Evolutionary conservation across 2,113 vertebrate species (phyloP).

Genomic region (Sardina pilchardus): DNA sequence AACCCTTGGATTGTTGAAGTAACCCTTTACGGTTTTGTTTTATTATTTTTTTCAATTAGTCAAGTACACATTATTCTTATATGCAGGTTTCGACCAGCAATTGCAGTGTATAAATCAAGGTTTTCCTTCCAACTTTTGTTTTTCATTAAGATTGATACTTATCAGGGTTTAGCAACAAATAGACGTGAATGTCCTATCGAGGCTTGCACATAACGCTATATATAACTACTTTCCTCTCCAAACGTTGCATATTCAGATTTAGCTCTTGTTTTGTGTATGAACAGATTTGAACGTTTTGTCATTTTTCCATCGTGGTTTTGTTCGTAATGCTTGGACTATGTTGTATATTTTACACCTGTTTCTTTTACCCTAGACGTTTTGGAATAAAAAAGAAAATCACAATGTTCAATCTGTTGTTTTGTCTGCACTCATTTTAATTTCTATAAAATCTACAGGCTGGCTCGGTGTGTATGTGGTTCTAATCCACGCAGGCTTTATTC

Average conservation of each 20-base stretch:
- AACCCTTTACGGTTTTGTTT: slow-evolving; percentile 9
- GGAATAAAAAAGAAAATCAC: slow-evolving; percentile 61
- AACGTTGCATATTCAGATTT: slow-evolving; percentile 38
- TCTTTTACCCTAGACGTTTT: slow-evolving; percentile 70
- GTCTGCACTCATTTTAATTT: slow-evolving; percentile 1
- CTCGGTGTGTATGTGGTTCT: neutral
- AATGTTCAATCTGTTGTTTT: slow-evolving; percentile 45
- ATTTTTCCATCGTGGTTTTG: slow-evolving; percentile 44
- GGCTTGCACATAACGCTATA: slow-evolving; percentile 47
- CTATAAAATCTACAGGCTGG: neutral
- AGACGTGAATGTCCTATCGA: slow-evolving; percentile 42
- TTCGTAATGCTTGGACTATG: slow-evolving; percentile 59
- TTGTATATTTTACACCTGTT: slow-evolving; percentile 72
- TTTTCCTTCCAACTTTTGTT: slow-evolving; percentile 32
- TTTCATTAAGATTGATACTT: slow-evolving; percentile 38
- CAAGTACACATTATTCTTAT: slow-evolving; percentile 14
- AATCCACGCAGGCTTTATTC: neutral
- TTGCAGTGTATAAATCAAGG: slow-evolving; percentile 27
- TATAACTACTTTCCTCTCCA: slow-evolving; percentile 37
- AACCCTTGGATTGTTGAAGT: neutral
- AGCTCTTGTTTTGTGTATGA: slow-evolving; percentile 45
- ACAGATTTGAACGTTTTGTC: slow-evolving; percentile 37
- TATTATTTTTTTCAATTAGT: slow-evolving; percentile 19
- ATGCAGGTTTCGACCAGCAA: slow-evolving; percentile 33
- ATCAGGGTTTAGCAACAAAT: slow-evolving; percentile 46